phyloP scores from a whole-genome alignment of 2,113 vertebrate species.

The Cryptomyrus ogoouensis region DNA sequence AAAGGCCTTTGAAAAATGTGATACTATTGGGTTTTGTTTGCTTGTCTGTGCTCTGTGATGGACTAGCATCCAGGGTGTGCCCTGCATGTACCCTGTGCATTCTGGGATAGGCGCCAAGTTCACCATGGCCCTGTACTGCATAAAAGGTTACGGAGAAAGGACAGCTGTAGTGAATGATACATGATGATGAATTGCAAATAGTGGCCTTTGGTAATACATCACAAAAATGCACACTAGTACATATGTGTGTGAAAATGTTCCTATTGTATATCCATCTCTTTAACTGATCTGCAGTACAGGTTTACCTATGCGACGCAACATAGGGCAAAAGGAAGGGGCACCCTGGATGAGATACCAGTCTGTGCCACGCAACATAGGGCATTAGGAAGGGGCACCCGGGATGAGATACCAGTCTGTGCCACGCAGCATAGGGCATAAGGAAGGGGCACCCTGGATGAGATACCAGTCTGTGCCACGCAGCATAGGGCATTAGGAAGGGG shows the following conservation, averaged over 20 bases:
- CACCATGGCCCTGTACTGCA: background rate
- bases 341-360: background rate
- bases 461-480: too few species aligned
- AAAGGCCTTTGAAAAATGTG: background rate
- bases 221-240: background rate
- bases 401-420: background rate
- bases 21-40: background rate
- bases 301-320: background rate
- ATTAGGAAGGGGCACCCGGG: rapidly evolving
- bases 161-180: background rate
- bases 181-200: background rate
- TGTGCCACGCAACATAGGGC: background rate
- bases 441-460: too few species aligned
- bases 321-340: background rate
- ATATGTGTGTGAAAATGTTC: background rate
- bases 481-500: too few species aligned
- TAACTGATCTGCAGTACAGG: background rate
- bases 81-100: background rate
- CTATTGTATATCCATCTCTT: background rate
- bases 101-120: background rate
- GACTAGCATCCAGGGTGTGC: background rate
- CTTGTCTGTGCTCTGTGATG: background rate
- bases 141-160: background rate
- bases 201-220: background rate
- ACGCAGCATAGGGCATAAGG: too few species aligned